Percentiles rank a stretch among this genome's conserved stretches.
These are phyloP conservation scores for Scomber scombrus DNA, from an alignment of 2,113 vertebrate species.

Conservation along the genomic window DNA sequence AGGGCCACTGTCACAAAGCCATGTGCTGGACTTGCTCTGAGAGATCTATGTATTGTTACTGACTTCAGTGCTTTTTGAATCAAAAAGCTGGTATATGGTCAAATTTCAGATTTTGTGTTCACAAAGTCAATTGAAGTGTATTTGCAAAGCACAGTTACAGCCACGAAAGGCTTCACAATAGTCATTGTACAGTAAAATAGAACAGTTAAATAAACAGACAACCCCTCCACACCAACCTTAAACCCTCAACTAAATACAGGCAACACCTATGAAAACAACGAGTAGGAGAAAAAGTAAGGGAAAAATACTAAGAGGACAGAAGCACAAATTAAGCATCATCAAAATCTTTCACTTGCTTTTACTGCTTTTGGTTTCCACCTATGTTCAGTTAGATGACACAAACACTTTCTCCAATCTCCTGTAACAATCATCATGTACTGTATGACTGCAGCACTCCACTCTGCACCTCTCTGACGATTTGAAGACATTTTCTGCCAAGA, in stretches of 20 bases:
- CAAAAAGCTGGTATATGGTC: slow-evolving; percentile 13
- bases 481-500: slow-evolving; percentile 44
- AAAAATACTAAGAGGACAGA: background rate
- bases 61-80: background rate
- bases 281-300: background rate
- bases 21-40: slow-evolving; percentile 20
- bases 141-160: slow-evolving; percentile 29
- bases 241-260: background rate
- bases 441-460: slow-evolving; percentile 33
- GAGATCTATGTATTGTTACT: background rate
- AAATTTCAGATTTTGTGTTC: slow-evolving; percentile 15
- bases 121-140: slow-evolving; percentile 25
- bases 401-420: slow-evolving; percentile 31
- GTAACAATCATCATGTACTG: slow-evolving; percentile 24
- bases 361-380: slow-evolving; percentile 15
- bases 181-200: slow-evolving; percentile 5
- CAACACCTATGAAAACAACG: slow-evolving; percentile 7
- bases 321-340: slow-evolving; percentile 5
- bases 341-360: slow-evolving; percentile 24
- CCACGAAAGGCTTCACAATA: slow-evolving; percentile 1
- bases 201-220: slow-evolving; percentile 27
- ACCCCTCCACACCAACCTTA: background rate
- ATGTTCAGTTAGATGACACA: slow-evolving; percentile 17
- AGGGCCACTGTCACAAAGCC: slow-evolving; percentile 41
- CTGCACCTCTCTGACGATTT: slow-evolving; percentile 49